phyloP scores from a whole-genome alignment of 2,113 vertebrate genomes.

The Nycticebus coucang region DNA sequence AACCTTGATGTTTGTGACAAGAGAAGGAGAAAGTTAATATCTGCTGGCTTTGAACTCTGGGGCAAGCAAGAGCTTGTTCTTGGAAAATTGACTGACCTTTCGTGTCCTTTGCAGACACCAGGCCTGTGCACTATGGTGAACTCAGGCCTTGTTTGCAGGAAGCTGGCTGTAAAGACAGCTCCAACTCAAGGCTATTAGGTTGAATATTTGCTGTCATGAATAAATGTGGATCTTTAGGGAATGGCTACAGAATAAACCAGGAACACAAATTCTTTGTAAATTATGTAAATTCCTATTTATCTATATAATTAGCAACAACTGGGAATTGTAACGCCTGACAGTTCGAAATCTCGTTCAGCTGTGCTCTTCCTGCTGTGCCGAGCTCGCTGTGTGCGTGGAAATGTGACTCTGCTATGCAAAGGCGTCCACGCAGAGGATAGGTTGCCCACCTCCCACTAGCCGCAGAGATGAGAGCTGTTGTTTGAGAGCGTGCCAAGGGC shows the following conservation, averaged over 20 bases:
- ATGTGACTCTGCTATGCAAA: constrained; percentile 6
- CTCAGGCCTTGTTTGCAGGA: not conserved
- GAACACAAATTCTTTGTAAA: constrained; percentile 64
- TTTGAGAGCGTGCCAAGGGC: not conserved
- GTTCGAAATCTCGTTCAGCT: not conserved
- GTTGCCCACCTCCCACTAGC: not conserved
- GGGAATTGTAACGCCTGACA: constrained; percentile 45
- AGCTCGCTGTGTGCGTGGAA: not conserved
- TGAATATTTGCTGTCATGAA: constrained; percentile 41
- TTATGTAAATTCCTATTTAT: constrained; percentile 73
- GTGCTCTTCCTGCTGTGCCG: not conserved
- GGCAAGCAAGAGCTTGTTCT: not conserved
- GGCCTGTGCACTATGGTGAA: fast-evolving
- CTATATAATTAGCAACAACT: constrained; percentile 74
- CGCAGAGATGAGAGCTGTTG: not conserved
- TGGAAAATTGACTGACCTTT: not conserved
- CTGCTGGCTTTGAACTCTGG: fast-evolving
- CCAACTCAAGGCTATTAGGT: not conserved
- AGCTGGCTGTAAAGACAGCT: constrained; percentile 14
- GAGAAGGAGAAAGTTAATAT: not conserved
- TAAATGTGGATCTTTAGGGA: constrained; percentile 55
- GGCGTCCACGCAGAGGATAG: not conserved
- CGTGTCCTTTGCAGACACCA: fast-evolving
- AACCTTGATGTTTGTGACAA: not conserved
- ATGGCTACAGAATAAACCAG: constrained; percentile 53